A percentile compares a stretch with the other conserved stretches of the same genome.
Evolutionary conservation across 1,140 invertebrate genomes (phyloP).

Genomic region (Pseudobourletiella spinata): DNA sequence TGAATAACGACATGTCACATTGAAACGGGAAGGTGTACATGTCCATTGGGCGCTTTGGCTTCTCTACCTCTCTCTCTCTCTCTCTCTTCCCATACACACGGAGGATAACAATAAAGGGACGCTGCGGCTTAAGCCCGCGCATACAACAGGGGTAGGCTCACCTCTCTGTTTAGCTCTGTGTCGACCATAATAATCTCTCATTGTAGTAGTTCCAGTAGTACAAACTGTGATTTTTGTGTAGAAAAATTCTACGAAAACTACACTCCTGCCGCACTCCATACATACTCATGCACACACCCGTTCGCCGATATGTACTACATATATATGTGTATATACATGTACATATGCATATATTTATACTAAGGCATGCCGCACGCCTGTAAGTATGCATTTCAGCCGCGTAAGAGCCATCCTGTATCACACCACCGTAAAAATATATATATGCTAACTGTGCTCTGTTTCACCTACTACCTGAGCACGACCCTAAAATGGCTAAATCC

Average conservation of each 20-base stretch:
- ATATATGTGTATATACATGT: neutral
- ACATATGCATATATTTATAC: neutral
- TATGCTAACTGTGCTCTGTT: too few species aligned
- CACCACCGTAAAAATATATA: too few species aligned
- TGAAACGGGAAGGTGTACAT: neutral
- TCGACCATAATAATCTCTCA: neutral
- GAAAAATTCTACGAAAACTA: neutral
- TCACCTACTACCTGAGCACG: too few species aligned
- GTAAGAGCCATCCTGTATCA: too few species aligned
- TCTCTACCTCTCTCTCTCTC: too few species aligned
- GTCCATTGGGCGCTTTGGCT: neutral
- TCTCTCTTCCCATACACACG: too few species aligned
- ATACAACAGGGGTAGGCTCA: slow-evolving; percentile 1
- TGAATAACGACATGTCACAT: slow-evolving; percentile 6
- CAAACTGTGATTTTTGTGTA: neutral
- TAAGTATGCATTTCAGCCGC: too few species aligned
- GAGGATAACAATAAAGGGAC: neutral
- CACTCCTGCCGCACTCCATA: too few species aligned
- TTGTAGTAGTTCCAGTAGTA: neutral
- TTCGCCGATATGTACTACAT: neutral
- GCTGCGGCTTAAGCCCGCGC: neutral
- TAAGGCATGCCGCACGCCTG: too few species aligned
- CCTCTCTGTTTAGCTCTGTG: neutral
- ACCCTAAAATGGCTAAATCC: slow-evolving; percentile 21
- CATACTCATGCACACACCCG: neutral